Percentiles rank a stretch among this genome's conserved stretches.
These are phyloP conservation scores for Heliconius congener DNA, from an alignment of 1,140 invertebrate genomes.

Conservation along the genomic window DNA sequence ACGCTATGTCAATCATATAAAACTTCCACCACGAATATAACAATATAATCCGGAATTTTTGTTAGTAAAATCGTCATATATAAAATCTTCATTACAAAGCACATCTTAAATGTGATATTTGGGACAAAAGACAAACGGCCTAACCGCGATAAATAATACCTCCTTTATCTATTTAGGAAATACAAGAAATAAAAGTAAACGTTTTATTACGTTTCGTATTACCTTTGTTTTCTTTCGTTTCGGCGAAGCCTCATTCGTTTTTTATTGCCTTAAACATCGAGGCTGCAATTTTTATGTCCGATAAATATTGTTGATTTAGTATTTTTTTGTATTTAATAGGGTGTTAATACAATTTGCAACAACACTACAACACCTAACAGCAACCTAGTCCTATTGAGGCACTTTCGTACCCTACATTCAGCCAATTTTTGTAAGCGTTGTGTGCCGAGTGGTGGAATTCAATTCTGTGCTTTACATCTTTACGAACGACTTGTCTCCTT, in stretches of 20 bases:
- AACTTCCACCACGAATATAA: too few species aligned
- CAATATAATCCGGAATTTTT: too few species aligned
- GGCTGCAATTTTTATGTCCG: background rate
- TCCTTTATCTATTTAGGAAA: conserved; percentile 31
- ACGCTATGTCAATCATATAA: too few species aligned
- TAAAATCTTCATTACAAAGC: conserved; percentile 17
- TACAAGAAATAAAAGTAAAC: conserved; percentile 30
- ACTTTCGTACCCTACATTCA: too few species aligned
- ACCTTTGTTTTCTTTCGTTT: conserved; percentile 32
- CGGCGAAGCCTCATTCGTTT: background rate
- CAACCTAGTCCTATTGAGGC: too few species aligned
- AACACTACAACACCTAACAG: too few species aligned
- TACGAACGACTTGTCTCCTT: too few species aligned
- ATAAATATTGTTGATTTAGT: conserved; percentile 9
- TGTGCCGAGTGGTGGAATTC: too few species aligned
- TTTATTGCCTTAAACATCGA: conserved; percentile 11
- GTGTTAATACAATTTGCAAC: too few species aligned
- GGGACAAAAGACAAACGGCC: conserved; percentile 18
- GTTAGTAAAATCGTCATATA: background rate
- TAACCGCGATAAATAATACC: conserved; percentile 29
- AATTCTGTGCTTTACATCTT: too few species aligned
- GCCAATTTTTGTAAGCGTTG: too few species aligned
- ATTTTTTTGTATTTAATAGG: background rate
- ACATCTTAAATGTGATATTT: background rate
- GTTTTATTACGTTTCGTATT: conserved; percentile 32